Percentiles rank a stretch among this genome's conserved stretches.
phyloP scores from a whole-genome alignment of 2,797 vertebrate species.

The Australoheros facetus region DNA sequence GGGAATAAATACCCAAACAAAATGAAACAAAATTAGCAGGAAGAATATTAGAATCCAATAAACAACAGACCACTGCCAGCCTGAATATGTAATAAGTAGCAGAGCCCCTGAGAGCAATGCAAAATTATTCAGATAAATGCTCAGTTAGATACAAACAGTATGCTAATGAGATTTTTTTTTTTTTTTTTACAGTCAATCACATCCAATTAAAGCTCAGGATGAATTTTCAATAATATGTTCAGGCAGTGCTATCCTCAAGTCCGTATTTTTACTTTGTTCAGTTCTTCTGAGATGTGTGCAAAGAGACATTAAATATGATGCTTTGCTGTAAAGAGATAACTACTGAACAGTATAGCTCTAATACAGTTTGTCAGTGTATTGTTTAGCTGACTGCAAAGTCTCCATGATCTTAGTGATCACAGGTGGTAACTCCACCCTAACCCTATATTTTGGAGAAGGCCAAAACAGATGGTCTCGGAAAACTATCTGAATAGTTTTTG shows the following conservation, averaged over 20 bases:
- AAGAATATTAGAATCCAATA: not conserved
- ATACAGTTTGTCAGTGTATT: not conserved
- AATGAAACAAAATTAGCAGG: not conserved
- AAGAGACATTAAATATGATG: not conserved
- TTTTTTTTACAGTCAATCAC: not conserved
- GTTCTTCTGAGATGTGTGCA: not conserved
- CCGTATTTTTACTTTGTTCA: not conserved
- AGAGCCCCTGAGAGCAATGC: not conserved
- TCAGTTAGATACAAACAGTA: not conserved
- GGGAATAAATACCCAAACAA: not conserved
- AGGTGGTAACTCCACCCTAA: not conserved
- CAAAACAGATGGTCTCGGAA: not conserved
- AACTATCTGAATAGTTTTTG: too few relatives aligned
- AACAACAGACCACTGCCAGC: not conserved
- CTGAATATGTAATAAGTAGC: not conserved
- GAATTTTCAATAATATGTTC: not conserved
- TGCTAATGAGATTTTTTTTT: not conserved
- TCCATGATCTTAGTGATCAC: not conserved
- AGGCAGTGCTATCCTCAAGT: not conserved
- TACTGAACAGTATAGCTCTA: not conserved
- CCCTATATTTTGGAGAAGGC: not conserved
- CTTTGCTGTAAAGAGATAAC: not conserved
- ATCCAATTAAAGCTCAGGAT: not conserved
- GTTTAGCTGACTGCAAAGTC: not conserved
- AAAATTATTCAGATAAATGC: not conserved